Evolutionary conservation across 2,888 invertebrate species (phyloP), one percentile per base, ranked within the genome.

Genomic region (Idaea straminata): DNA sequence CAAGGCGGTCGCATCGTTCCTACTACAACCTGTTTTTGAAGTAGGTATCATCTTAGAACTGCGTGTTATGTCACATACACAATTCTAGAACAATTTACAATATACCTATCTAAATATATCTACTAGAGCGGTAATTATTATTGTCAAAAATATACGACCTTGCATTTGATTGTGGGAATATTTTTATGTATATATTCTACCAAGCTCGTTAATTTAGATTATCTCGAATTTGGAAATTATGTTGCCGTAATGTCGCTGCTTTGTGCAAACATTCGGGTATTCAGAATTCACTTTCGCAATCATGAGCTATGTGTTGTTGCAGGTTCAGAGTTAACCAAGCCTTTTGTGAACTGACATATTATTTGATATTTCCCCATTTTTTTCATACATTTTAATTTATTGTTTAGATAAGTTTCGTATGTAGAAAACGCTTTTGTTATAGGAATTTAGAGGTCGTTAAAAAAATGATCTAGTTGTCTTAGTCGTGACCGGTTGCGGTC

Each of bases 91-190:
- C 68, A 65, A 67, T 71, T 66, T 66, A 66, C 67, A 63, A 66
- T 64, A 61, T 57, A 67, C 59, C 36, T 62, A 57, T 36, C 62
- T 64, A 62, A 15, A 59, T 7, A 59, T 59, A 15, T 15, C 13
- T 61, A 57, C 62, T 35, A 57, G 61, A 62, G 59, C 61, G 13
- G 15, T 58, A 68, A 64, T 64, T 73, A 70, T 76, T 74, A 75
- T 76, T 65, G 70, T 72, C 67, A 66, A 64, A 66, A 71, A 63
- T 66, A 66, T 69, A 69, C 74, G 84, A 82, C 89, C 89, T 89
- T 85, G 88, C 74, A 74, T 85, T 81, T 81, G 86, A 87, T 85
- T 87, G 90, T 90, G 88, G 83, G 89, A 90, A 88, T 78, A 81
- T 72, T 78, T 83, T 77, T 78, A 79, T 78, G 73, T 79, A 80